Evolutionary conservation across 2,797 vertebrate species (phyloP), one percentile per base, ranked within the genome.

Genomic region (Microctenopoma steveboyesi): DNA sequence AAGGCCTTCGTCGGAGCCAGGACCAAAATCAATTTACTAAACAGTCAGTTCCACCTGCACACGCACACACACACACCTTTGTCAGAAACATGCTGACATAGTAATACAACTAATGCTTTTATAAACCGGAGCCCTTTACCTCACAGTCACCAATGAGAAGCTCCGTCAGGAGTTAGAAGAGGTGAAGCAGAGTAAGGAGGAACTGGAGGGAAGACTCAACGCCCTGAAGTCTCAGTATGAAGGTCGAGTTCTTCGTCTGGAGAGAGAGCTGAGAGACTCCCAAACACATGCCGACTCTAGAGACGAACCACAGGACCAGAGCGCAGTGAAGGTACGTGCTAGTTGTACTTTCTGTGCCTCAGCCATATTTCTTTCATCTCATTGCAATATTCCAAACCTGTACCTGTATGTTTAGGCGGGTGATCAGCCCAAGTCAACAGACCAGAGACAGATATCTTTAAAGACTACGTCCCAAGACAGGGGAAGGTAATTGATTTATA

Each of bases 181-280:
- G 54, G 90, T 97, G 88, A 97, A 96, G 73, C 95, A 96, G 79
- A 95, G 90, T 82, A 95, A 95, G 63, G 97, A 98, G 7, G 98
- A 99, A 47, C 28, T 96, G 76, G 97, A 99, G 86, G 96, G 96
- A 53, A 95, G 97, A 14, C 94, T 98, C 93, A 97, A 92, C 0
- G 97, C 97, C 0, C 93, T 99, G 1, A 98, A 97, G 81, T 98
- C 98, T 0, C 98, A 99, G 56, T 99, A 97, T 1, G 97, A 99
- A 87, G 96, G 96, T 39, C 93, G 95, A 10, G 91, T 98, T 74
- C 94, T 94, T 75, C 95, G 98, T 1, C 90, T 96, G 85, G 97
- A 99, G 47, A 82, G 88, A 39, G 94, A 95, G 46, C 88, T 94
- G 35, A 92, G 95, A 14, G 97, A 96, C 51, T 94, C 95, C 1